phyloP scores from a whole-genome alignment of 1,140 invertebrate genomes.

The Arctopsyche grandis region DNA sequence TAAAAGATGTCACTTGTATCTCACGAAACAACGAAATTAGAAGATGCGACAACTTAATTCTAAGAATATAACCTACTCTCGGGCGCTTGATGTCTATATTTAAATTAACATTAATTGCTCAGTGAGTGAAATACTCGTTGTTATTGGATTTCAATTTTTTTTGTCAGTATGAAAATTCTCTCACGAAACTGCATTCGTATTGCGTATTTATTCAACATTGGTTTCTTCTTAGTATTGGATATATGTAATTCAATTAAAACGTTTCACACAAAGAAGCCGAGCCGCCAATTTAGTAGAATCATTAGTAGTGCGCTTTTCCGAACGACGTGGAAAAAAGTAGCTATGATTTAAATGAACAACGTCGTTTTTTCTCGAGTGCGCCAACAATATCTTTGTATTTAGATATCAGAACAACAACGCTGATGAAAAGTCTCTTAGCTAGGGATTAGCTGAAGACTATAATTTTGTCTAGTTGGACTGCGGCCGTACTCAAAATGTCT shows the following conservation, averaged over 20 bases:
- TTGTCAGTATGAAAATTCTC: too few species aligned
- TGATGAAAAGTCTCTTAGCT: conserved; percentile 17
- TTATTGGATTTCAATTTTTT: too few species aligned
- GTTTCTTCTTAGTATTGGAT: too few species aligned
- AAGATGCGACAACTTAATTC: conserved; percentile 47
- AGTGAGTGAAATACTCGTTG: too few species aligned
- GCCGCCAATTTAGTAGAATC: conserved; percentile 46
- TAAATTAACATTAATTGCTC: too few species aligned
- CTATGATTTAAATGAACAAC: too few species aligned
- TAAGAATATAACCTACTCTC: background rate
- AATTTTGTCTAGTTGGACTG: conserved; percentile 51
- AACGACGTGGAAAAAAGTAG: too few species aligned
- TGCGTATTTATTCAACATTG: too few species aligned
- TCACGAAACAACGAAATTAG: conserved; percentile 46
- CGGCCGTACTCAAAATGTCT: conserved; percentile 46
- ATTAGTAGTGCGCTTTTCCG: background rate
- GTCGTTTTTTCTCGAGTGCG: background rate
- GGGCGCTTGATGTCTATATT: too few species aligned
- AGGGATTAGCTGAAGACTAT: conserved; percentile 47
- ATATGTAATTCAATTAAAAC: conserved; percentile 44
- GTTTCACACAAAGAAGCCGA: conserved; percentile 37
- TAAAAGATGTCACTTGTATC: conserved; percentile 1
- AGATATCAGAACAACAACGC: background rate
- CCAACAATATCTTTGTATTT: background rate
- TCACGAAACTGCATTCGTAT: too few species aligned